Conservation (phyloP, 1,140 invertebrate genomes). For the Drosophila arawakana region DNA sequence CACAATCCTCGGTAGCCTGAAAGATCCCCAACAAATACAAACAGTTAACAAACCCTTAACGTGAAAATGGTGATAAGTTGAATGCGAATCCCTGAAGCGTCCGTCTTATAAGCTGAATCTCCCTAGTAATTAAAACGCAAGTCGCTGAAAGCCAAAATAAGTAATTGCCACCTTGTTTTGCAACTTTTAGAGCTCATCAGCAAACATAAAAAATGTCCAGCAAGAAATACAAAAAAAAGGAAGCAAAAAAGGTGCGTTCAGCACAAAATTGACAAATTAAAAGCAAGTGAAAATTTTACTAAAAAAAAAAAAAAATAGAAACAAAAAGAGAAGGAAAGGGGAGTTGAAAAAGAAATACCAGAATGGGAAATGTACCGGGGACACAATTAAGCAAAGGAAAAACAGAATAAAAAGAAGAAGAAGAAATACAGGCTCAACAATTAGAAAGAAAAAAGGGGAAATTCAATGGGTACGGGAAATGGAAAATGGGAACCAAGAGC, state of each 20-base stretch:
- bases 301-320: slow-evolving; percentile 21
- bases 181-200: slow-evolving; percentile 67
- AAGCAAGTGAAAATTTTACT: slow-evolving; percentile 67
- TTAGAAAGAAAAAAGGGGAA: slow-evolving; percentile 53
- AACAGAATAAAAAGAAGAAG: slow-evolving; percentile 25
- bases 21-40: background rate
- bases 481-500: background rate
- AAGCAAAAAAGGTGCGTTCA: slow-evolving; percentile 18
- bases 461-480: background rate
- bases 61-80: slow-evolving; percentile 9
- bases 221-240: slow-evolving; percentile 3
- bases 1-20: background rate
- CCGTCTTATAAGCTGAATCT: slow-evolving; percentile 5
- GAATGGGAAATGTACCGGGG: slow-evolving; percentile 54
- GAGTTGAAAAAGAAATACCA: slow-evolving; percentile 43
- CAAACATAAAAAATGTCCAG: slow-evolving; percentile 46
- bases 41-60: background rate
- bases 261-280: slow-evolving; percentile 77
- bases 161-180: slow-evolving; percentile 78
- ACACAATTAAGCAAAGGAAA: slow-evolving; percentile 71
- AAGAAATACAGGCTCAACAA: slow-evolving; percentile 55
- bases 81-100: slow-evolving; percentile 16
- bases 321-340: slow-evolving; percentile 20
- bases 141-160: slow-evolving; percentile 59
- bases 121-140: slow-evolving; percentile 65